Base-by-base conservation (phyloP, 2,797 vertebrate genomes). In the Nyctibius grandis region DNA sequence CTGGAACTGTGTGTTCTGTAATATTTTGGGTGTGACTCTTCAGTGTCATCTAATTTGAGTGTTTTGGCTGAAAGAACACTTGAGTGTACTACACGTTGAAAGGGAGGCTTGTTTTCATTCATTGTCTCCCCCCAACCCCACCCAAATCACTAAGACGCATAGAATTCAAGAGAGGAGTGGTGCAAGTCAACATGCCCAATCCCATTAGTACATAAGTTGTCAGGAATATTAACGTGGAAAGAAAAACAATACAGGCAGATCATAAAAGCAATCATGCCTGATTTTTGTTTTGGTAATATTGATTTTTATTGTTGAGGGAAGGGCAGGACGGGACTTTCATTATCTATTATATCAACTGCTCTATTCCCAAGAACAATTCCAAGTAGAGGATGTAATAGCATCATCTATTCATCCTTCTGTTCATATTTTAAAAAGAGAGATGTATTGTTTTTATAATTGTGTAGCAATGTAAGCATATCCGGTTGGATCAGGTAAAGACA, bases 291-390 rank as follows among this genome's bases (percentile, higher is more conserved):
- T 48, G n/a, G 15, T 81, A 45, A n/a, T 53, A 17, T 3, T 51
- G 2, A 68, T 64, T 65, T 69, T 59, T 77, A 38, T 72, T 83
- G n/a, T 48, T 61, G 1, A 3, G 21, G 34, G 26, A 72, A 76
- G 47, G 45, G 22, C 0, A 0, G 33, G 16, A 22, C 4, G 6
- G 34, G 22, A 40, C 8, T 68, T 86, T 1, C 4, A 13, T 59
- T 60, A 80, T 19, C 9, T 69, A 17, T 47, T 74, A 6, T 33
- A 45, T 68, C 15, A 33, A 4, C 33, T 86, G 40, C 17, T 84
- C 2, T 61, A 12, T 51, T 91, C 16, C 26, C 28, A 73, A 60
- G 59, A 75, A 42, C 6, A 54, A 14, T 36, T 77, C 17, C 21
- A 79, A 76, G 7, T 18, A 44, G 42, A 68, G 40, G 31, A 36